Evolutionary conservation across 2,797 vertebrate genomes (phyloP), one percentile per base, ranked within the genome.

Genomic region (Rhinogobio ventralis): DNA sequence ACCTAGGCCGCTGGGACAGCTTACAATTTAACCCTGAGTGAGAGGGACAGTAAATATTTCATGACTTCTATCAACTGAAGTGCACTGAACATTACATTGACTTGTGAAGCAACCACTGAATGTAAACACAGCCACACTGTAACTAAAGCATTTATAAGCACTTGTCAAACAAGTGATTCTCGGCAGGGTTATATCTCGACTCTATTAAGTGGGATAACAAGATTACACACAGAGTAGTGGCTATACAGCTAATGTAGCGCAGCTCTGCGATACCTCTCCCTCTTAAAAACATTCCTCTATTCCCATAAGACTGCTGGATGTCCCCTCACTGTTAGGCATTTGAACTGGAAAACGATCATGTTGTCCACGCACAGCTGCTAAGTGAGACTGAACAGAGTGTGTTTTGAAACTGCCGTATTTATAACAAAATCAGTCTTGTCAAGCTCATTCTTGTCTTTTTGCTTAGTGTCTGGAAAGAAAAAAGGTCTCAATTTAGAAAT

Each of bases 1-100:
- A 28, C 67, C 55, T 13, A 13, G 11, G 28, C 81, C 36, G 3
- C 66, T 49, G 86, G 75, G 79, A 83, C 80, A 66, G n/a, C 28
- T 69, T 78, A 60, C 20, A 6, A 45, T 60, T 66, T 71, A 17
- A 75, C 67, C 57, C 28, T 19, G 49, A 72, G 36, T 66, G 71
- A 77, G 64, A 72, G 75, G 60, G 28, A 75, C 20, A 28, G 39
- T 87, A 30, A 86, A 86, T 87, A 82, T 87, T 89, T 89, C 25
- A 89, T 86, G 39, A 55, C 62, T 64, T 51, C 51, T 75, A 74
- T 68, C 73, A 33, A 67, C 20, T 46, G 11, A 62, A 79, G 75
- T 45, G 55, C 78, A 30, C 19, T 69, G 74, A 86, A 62, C 66
- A 49, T 73, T 53, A 66, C 46, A 46, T 71, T 86, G 78, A 77